These are phyloP conservation scores for Moxostoma hubbsi DNA, from an alignment of 2,797 vertebrate genomes.

Conservation along the genomic window DNA sequence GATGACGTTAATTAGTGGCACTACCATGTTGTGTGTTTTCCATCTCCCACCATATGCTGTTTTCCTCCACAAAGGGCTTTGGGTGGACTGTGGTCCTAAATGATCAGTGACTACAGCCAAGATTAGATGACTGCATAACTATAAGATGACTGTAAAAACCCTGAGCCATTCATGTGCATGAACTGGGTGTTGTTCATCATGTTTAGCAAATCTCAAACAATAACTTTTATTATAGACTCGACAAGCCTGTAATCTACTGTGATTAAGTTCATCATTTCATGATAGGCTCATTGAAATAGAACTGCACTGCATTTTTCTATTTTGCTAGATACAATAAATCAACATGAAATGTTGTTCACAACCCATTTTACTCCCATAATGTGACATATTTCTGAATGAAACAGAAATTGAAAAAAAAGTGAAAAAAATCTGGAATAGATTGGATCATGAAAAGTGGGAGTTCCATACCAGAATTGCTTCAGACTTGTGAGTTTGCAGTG, in stretches of 20 bases:
- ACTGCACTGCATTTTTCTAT: neutral
- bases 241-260: slow-evolving; percentile 4
- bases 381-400: no score
- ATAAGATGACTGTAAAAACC: slow-evolving; percentile 38
- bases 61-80: slow-evolving; percentile 62
- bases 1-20: slow-evolving; percentile 74
- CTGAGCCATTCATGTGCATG: slow-evolving; percentile 47
- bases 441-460: no score
- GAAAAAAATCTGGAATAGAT: no score
- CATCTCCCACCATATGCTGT: slow-evolving; percentile 63
- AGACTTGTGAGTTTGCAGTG: no score
- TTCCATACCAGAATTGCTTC: no score
- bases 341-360: no score
- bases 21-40: slow-evolving; percentile 74
- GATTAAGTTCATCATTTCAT: neutral
- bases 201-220: slow-evolving; percentile 11
- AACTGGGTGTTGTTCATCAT: slow-evolving; percentile 16
- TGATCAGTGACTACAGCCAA: slow-evolving; percentile 58
- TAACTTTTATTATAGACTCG: neutral
- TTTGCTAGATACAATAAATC: no score
- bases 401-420: no score
- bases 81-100: slow-evolving; percentile 59
- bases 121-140: slow-evolving; percentile 67
- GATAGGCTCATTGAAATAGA: slow-evolving; percentile 1
- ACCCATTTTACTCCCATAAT: no score